Conservation (phyloP, 1,140 invertebrate genomes). For the Euschistus heros region DNA sequence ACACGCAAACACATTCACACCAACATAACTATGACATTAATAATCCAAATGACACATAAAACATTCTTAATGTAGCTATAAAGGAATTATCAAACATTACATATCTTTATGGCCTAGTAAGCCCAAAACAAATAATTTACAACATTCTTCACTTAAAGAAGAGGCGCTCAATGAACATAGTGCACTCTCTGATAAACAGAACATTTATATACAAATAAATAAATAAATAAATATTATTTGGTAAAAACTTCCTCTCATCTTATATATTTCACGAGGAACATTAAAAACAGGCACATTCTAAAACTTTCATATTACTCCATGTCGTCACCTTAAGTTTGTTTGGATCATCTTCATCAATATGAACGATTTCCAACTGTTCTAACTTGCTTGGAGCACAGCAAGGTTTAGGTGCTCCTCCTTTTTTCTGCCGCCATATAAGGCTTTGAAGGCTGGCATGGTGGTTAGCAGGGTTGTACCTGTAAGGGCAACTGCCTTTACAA, state of each 20-base stretch:
- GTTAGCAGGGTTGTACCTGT: conserved; percentile 53
- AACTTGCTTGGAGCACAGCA: conserved; percentile 63
- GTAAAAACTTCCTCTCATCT: neutral
- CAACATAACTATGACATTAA: too few relatives aligned
- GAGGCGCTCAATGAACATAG: too few relatives aligned
- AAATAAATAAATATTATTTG: conserved; percentile 21
- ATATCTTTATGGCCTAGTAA: too few relatives aligned
- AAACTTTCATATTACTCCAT: conserved; percentile 59
- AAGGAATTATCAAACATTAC: too few relatives aligned
- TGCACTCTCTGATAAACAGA: too few relatives aligned
- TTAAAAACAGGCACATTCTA: conserved; percentile 63
- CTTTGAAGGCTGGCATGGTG: conserved; percentile 63
- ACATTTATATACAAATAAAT: conserved; percentile 22
- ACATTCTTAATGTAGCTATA: too few relatives aligned
- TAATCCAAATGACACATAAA: too few relatives aligned
- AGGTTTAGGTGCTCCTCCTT: conserved; percentile 46
- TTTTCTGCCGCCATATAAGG: conserved; percentile 51
- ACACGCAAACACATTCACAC: too few relatives aligned
- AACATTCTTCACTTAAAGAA: too few relatives aligned
- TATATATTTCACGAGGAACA: neutral
- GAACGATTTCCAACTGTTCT: conserved; percentile 52
- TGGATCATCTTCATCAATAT: conserved; percentile 49
- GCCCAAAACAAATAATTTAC: too few relatives aligned
- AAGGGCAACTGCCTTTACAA: conserved; percentile 59
- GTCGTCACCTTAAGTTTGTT: conserved; percentile 54